Evolutionary conservation across 2,888 invertebrate species (phyloP).

Genomic region (Hyposoter dolosus): DNA sequence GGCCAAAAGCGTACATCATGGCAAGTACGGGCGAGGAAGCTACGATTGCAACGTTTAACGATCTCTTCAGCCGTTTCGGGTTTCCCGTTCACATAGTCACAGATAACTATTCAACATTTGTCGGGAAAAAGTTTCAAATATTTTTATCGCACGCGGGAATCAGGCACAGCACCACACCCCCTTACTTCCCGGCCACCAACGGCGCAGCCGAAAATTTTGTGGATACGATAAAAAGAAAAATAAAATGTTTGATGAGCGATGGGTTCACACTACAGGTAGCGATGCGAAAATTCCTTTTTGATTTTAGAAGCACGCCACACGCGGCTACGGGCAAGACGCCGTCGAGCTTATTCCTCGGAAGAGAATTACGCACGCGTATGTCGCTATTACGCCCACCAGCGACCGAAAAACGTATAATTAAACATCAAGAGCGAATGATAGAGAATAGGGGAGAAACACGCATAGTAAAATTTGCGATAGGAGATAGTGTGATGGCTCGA

Average conservation of each 20-base stretch:
- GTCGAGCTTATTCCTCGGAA: constrained; percentile 32
- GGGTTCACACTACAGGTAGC: constrained; percentile 34
- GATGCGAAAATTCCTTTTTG: constrained; percentile 49
- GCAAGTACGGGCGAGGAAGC: constrained; percentile 63
- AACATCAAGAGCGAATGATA: constrained; percentile 25
- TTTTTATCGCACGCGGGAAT: constrained; percentile 17
- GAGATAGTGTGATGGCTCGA: constrained; percentile 20
- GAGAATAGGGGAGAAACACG: constrained; percentile 10
- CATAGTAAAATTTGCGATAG: not conserved
- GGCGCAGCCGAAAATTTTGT: constrained; percentile 58
- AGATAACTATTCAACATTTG: constrained; percentile 41
- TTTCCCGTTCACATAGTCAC: constrained; percentile 34
- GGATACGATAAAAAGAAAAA: constrained; percentile 55
- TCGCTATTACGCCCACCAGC: constrained; percentile 41
- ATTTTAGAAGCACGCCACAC: constrained; percentile 53
- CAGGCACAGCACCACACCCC: constrained; percentile 39
- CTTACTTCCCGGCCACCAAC: constrained; percentile 39
- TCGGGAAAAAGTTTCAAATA: constrained; percentile 12
- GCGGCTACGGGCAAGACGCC: constrained; percentile 47
- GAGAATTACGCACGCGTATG: constrained; percentile 52
- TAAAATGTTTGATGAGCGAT: constrained; percentile 44
- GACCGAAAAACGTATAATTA: constrained; percentile 5
- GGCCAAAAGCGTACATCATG: constrained; percentile 70
- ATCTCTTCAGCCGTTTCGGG: constrained; percentile 65
- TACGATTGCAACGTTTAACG: constrained; percentile 70